Base-by-base conservation (phyloP, 2,113 vertebrate species). In the Chloebia gouldiae region DNA sequence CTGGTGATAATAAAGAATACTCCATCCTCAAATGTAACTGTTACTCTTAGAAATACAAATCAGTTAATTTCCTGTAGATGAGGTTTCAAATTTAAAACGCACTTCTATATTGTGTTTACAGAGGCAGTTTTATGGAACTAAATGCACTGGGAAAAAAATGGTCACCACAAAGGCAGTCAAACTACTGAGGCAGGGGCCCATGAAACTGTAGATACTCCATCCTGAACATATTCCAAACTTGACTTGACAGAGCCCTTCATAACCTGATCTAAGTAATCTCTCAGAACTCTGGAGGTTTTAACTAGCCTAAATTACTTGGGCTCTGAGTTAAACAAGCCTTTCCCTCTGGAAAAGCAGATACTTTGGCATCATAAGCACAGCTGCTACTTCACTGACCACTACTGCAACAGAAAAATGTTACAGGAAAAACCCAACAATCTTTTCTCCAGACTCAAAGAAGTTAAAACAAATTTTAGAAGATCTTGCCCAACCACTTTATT, bases 31-130 rank as follows among this genome's bases (percentile, higher is more conserved):
- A 73, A 54, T 28, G 25, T 30, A 78, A 39, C 23, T 78, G 33
- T 44, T 86, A 63, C 21, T 66, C 50, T 66, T 63, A 51, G 28
- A 91, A 91, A 81, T 57, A 77, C 30, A 64, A 63, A 87, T 79
- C 65, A 75, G 71, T 39, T 56, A 42, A 42, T 69, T 81, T 85
- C 53, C 75, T 57, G 59, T 31, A 72, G 69, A 40, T 75, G 65
- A 91, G 28, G 27, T 49, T 86, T 68, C 65, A 84, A 37, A 68
- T 78, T 56, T 81, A 81, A 92, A 89, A 60, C n/a, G 49, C 19
- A 16, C 35, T 64, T 84, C 49, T 75, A 10, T 27, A 64, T 14
- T 88, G 68, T 33, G 49, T 28, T 11, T 39, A 65, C 19, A 19
- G 2, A 35, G 27, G 35, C 51, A 85, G 35, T 70, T 86, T 66